A percentile compares a stretch with the other conserved stretches of the same genome.
Conservation (phyloP, 1,140 invertebrate species). For the Sycobia sp. region DNA sequence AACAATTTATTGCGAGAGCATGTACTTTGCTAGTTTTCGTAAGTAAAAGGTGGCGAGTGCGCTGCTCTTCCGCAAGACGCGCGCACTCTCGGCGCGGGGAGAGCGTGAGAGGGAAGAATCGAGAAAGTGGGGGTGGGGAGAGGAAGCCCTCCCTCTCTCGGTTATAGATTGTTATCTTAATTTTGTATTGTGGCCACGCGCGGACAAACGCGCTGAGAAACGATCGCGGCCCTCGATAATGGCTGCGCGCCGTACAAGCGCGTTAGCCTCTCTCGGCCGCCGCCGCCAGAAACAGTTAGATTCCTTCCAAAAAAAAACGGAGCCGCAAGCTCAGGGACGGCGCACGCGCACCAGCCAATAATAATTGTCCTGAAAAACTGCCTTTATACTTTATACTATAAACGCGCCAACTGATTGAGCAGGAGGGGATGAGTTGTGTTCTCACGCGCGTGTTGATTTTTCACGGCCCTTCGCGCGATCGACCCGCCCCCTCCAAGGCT, state of each 20-base stretch:
- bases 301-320: background rate
- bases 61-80: background rate
- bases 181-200: conserved; percentile 31
- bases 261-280: background rate
- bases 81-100: no score
- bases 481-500: no score
- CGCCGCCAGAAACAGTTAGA: conserved; percentile 17
- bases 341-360: no score
- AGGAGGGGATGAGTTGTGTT: no score
- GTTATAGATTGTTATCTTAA: conserved; percentile 31
- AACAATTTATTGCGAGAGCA: conserved; percentile 24
- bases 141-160: background rate
- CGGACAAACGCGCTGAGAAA: conserved; percentile 23
- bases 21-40: conserved; percentile 32
- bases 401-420: no score
- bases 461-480: no score
- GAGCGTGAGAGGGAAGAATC: no score
- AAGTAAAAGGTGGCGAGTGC: conserved; percentile 27
- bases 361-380: no score
- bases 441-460: no score
- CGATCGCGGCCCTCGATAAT: conserved; percentile 27
- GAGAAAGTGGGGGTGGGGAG: no score
- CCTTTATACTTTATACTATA: no score
- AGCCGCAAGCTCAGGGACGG: no score
- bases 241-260: background rate